Base-by-base conservation (phyloP, 2,888 invertebrate species). In the Meteorus colon region DNA sequence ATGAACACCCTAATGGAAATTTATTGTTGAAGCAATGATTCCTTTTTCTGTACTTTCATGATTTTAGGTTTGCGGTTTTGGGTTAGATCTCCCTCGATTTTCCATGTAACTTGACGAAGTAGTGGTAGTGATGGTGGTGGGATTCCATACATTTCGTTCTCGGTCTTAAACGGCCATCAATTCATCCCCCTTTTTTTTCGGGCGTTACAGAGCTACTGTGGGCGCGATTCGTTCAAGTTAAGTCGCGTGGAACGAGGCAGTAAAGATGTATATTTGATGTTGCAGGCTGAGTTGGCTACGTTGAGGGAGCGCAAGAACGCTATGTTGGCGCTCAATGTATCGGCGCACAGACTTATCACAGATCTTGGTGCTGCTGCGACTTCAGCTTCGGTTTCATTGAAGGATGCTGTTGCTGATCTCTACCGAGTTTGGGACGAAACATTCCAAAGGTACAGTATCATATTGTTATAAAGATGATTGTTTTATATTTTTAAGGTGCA, bases 401-500 rank as follows among this genome's bases (percentile, higher is more conserved):
- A 94, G 79, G 91, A 92, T 34, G 94, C 94, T 76, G 91, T 95
- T 76, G 91, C 94, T 37, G 92, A 94, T 69, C 89, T 95, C 80
- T 92, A 94, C 82, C 91, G 93, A 8, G 91, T 94, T 24, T 95
- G 94, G 93, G 94, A 95, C 83, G 94, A 93, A 75, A 92, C 93
- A 6, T 93, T 93, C 85, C 92, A 93, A 85, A 92, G 93, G 95
- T 95, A 87, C 91, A 90, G 89, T 71, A 74, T 70, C 19, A 31
- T 65, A 62, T 51, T n/a, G 14, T 60, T 45, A 16, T 74, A n/a
- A 74, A 14, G 8, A 34, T 34, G 1, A 34, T 34, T 34, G 34
- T 34, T 4, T 4, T 34, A 6, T 2, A 63, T 75, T 41, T 76
- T 37, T n/a, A n/a, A 2, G 6, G 68, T 71, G 27, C 24, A 12